These are phyloP conservation scores for Callyntrura sp. DNA, from an alignment of 2,888 invertebrate genomes.

Conservation along the genomic window DNA sequence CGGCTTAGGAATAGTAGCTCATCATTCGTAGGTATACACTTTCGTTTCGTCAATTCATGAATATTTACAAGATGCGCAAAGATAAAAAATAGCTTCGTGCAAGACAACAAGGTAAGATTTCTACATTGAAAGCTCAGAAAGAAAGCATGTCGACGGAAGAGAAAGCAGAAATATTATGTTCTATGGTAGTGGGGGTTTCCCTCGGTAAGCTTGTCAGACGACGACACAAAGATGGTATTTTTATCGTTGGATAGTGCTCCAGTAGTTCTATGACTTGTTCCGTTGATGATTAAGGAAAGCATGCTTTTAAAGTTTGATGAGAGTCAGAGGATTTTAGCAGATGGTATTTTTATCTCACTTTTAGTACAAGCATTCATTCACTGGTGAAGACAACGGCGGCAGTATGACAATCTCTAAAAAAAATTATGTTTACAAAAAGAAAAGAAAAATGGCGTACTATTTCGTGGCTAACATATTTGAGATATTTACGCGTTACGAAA, in stretches of 20 bases:
- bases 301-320: conserved; percentile 69
- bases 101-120: conserved; percentile 14
- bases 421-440: neutral
- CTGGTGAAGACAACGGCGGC: neutral
- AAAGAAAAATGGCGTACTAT: too few species aligned
- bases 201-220: neutral
- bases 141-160: neutral
- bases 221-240: conserved; percentile 26
- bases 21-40: conserved; percentile 50
- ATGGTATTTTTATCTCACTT: conserved; percentile 35
- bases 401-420: neutral
- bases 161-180: neutral
- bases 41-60: conserved; percentile 70
- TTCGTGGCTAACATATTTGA: neutral
- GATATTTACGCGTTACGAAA: neutral
- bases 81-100: conserved; percentile 67
- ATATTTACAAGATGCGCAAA: conserved; percentile 73
- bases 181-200: neutral
- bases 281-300: conserved; percentile 71
- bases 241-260: conserved; percentile 33
- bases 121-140: neutral
- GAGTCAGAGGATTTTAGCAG: conserved; percentile 51
- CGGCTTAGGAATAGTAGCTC: conserved; percentile 30
- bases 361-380: conserved; percentile 17
- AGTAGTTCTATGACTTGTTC: neutral